These are phyloP conservation scores for Tyto alba DNA, from an alignment of 2,113 vertebrate genomes.

Conservation along the genomic window DNA sequence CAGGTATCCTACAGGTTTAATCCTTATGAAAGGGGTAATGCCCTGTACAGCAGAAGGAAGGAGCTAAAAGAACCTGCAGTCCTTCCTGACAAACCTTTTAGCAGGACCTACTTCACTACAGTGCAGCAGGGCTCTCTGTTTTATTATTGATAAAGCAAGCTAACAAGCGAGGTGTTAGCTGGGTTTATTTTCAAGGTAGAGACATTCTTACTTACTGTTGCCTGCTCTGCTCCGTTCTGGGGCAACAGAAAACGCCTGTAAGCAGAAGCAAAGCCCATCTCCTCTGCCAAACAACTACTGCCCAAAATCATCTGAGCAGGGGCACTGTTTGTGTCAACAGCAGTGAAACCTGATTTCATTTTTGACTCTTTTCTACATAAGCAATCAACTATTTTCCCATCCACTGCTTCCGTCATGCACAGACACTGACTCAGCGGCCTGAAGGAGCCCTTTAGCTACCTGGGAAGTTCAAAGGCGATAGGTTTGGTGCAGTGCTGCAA, in stretches of 20 bases:
- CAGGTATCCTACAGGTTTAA: neutral
- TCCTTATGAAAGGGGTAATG: neutral
- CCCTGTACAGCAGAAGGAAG: neutral
- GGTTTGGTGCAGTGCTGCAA: neutral
- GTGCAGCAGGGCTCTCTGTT: neutral
- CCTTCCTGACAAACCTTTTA: neutral
- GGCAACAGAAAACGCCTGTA: neutral
- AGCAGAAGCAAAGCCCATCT: neutral
- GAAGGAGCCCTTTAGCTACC: neutral
- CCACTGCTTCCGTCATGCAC: neutral
- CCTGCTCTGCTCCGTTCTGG: neutral
- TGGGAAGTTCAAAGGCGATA: neutral
- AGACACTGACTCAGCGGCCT: constrained; percentile 22
- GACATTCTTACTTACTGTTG: neutral
- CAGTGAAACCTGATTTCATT: neutral
- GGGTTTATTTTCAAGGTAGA: constrained; percentile 20
- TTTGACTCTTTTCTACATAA: neutral
- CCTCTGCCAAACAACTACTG: neutral
- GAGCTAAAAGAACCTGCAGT: neutral
- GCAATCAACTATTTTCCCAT: neutral
- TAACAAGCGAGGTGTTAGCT: neutral
- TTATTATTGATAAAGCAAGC: constrained; percentile 3
- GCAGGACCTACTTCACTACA: neutral
- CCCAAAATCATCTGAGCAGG: neutral
- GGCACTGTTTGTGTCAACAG: neutral